These are phyloP conservation scores for Cardiocondyla obscurior DNA, from an alignment of 1,140 invertebrate species.

Conservation along the genomic window DNA sequence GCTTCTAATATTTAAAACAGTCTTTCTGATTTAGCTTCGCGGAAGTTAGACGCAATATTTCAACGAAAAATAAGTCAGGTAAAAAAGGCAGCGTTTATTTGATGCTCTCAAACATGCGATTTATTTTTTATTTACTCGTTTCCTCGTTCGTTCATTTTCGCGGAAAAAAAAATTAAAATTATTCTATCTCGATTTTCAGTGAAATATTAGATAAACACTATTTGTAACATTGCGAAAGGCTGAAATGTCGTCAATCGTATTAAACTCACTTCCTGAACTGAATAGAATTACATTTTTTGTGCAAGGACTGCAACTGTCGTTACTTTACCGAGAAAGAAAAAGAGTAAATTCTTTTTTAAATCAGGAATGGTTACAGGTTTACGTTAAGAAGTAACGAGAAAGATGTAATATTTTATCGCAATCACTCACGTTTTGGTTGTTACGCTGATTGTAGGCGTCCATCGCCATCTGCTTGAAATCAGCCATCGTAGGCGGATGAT, in stretches of 20 bases:
- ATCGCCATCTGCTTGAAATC: constrained; percentile 81
- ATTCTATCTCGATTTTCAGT: neutral
- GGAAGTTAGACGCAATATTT: constrained; percentile 17
- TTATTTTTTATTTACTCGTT: neutral
- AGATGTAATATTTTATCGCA: neutral
- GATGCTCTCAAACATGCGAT: neutral
- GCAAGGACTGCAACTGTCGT: neutral
- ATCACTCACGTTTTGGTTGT: constrained; percentile 78
- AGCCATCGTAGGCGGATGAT: constrained; percentile 77
- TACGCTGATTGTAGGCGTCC: constrained; percentile 80
- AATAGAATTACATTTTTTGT: neutral
- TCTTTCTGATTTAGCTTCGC: constrained; percentile 36
- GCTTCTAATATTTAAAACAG: constrained; percentile 70
- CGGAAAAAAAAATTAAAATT: neutral
- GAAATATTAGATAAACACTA: neutral
- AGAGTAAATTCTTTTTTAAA: too few species aligned
- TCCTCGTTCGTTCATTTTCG: neutral
- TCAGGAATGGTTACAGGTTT: neutral
- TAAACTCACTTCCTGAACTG: neutral
- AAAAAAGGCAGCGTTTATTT: neutral
- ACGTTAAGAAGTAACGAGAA: neutral
- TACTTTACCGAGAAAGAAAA: neutral
- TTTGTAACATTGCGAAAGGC: neutral
- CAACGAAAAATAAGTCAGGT: constrained; percentile 5
- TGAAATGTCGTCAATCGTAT: neutral